phyloP scores from a whole-genome alignment of 1,140 invertebrate species.

The Formica selysi region DNA sequence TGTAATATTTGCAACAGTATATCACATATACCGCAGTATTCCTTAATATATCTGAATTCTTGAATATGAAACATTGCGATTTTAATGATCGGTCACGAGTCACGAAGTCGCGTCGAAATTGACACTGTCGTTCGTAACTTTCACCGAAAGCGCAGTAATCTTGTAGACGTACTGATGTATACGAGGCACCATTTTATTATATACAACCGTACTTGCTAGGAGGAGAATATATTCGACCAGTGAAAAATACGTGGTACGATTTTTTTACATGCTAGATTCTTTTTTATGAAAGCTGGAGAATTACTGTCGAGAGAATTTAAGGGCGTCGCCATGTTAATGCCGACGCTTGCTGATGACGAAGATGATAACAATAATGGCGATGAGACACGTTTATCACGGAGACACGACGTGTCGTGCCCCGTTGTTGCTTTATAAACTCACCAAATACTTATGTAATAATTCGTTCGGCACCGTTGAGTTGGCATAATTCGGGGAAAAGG shows the following conservation, averaged over 20 bases:
- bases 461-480: conserved; percentile 63
- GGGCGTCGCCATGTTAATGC: background rate
- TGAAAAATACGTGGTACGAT: conserved; percentile 69
- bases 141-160: conserved; percentile 38
- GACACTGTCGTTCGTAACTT: conserved; percentile 21
- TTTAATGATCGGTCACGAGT: conserved; percentile 2
- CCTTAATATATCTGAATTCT: background rate
- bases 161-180: conserved; percentile 28
- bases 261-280: conserved; percentile 16
- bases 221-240: conserved; percentile 14
- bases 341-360: conserved; percentile 26
- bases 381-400: background rate
- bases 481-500: conserved; percentile 39
- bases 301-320: conserved; percentile 24
- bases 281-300: conserved; percentile 45
- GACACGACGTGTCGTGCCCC: conserved; percentile 25
- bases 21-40: background rate
- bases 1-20: background rate
- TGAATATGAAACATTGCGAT: conserved; percentile 3
- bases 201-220: conserved; percentile 30
- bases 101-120: conserved; percentile 26
- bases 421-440: conserved; percentile 24
- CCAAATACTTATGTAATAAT: conserved; percentile 14
- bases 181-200: conserved; percentile 53
- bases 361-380: conserved; percentile 29